Percentiles rank a stretch among this genome's conserved stretches.
Conservation (phyloP, 1,140 invertebrate species). For the Pseudomyrmex cubaensis region DNA sequence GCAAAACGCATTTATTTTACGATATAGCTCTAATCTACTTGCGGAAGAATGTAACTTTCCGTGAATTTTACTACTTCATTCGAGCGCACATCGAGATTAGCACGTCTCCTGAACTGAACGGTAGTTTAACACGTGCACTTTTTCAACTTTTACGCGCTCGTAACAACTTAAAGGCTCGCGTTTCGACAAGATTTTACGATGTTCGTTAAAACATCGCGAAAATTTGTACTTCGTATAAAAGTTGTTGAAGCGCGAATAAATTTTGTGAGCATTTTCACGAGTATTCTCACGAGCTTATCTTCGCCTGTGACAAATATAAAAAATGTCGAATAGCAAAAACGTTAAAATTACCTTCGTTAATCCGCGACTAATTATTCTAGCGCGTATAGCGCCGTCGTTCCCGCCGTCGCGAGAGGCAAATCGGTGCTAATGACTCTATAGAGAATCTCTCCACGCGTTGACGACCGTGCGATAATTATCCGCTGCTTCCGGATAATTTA, state of each 20-base stretch:
- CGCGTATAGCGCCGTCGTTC: background rate
- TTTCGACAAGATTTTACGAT: slow-evolving; percentile 40
- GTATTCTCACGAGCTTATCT: background rate
- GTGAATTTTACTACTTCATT: slow-evolving; percentile 29
- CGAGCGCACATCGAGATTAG: slow-evolving; percentile 15
- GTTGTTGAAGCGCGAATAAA: background rate
- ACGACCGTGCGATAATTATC: slow-evolving; percentile 24
- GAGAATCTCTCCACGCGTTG: slow-evolving; percentile 21
- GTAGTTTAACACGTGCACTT: slow-evolving; percentile 22
- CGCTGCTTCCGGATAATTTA: slow-evolving; percentile 30
- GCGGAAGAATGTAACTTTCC: slow-evolving; percentile 3
- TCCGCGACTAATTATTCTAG: slow-evolving; percentile 13
- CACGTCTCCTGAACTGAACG: background rate
- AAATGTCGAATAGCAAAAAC: background rate
- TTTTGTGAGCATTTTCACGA: background rate
- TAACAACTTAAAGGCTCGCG: slow-evolving; percentile 40
- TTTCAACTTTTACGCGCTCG: slow-evolving; percentile 34
- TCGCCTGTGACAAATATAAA: background rate
- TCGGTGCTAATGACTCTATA: slow-evolving; percentile 34
- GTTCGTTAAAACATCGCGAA: background rate
- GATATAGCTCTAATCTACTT: slow-evolving; percentile 15
- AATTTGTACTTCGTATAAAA: background rate
- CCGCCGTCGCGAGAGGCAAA: slow-evolving; percentile 7
- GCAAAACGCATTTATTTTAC: background rate
- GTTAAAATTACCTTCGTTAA: slow-evolving; percentile 38